Evolutionary conservation across 1,140 invertebrate genomes (phyloP), one percentile per base, ranked within the genome.

Genomic region (Diachasma alloeum): DNA sequence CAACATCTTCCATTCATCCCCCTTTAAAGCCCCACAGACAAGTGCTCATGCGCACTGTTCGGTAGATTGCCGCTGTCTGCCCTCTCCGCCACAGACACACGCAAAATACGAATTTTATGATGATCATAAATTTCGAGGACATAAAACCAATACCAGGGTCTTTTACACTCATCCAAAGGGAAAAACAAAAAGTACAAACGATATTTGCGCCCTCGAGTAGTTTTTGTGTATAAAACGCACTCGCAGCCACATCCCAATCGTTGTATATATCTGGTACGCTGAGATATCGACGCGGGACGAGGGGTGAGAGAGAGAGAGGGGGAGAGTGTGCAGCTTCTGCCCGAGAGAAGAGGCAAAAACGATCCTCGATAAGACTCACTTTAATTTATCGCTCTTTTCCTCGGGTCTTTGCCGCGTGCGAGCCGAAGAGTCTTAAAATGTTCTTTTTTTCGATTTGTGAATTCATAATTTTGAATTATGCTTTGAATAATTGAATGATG

Each of bases 341-440:
- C 79, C 24, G 13, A 63, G 59, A 63, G 59, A 22, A 59, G 59
- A 72, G 17, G 67, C 68, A 46, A 59, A 76, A 81, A 84, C 81
- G 87, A 87, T 87, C 75, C 71, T 53, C 83, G 87, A 87, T 88
- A 88, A 87, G 84, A 9, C 76, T 84, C 79, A 26, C 77, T 82
- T 53, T 86, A 87, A 88, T 88, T 87, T 88, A 87, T 88, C 82
- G 82, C 80, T 80, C 83, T 83, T 85, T 85, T 82, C 24, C 77
- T 75, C 77, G 76, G 84, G 85, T 85, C 82, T 82, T 84, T 82
- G 86, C 83, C 72, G 46, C 15, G 19, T 56, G 36, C 53, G 39
- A 63, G 59, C 48, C 48, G n/a, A 15, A 63, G n/a, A n/a, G 19
- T 63, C 24, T 26, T 63, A 53, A 53, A 53, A 24, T 63, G 0